A percentile compares a stretch with the other conserved stretches of the same genome.
phyloP scores from a whole-genome alignment of 1,140 invertebrate genomes.

The Lordiphosa stackelbergi region DNA sequence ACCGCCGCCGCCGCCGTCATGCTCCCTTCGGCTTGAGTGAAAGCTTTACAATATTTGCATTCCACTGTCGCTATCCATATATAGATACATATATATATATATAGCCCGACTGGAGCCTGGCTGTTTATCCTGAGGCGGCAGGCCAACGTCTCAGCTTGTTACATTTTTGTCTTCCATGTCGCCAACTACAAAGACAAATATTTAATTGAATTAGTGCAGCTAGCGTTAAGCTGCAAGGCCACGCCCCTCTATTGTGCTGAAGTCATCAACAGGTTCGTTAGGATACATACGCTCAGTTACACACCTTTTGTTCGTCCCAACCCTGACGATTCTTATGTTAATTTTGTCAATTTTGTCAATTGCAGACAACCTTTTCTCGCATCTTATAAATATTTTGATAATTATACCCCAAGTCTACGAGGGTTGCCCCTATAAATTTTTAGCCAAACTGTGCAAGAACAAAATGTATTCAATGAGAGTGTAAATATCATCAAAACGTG shows the following conservation, averaged over 20 bases:
- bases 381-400: conserved; percentile 59
- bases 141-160: not conserved
- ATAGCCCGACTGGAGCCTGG: conserved; percentile 15
- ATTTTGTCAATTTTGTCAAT: conserved; percentile 72
- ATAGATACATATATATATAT: not conserved
- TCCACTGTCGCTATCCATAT: conserved; percentile 27
- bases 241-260: conserved; percentile 47
- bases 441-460: not conserved
- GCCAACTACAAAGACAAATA: conserved; percentile 74
- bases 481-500: too few species aligned
- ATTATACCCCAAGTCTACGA: conserved; percentile 21
- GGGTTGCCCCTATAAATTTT: conserved; percentile 39
- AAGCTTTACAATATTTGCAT: conserved; percentile 71
- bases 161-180: conserved; percentile 15
- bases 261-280: conserved; percentile 74
- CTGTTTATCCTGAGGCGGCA: conserved; percentile 59
- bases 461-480: too few species aligned
- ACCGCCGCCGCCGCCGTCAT: not conserved
- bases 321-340: conserved; percentile 58
- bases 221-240: conserved; percentile 65
- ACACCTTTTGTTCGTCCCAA: conserved; percentile 5
- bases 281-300: conserved; percentile 10
- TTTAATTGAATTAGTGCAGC: conserved; percentile 76
- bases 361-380: conserved; percentile 24
- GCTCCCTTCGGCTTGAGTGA: conserved; percentile 53